These are phyloP conservation scores for Venusia cambrica DNA, from an alignment of 2,888 invertebrate genomes.

Conservation along the genomic window DNA sequence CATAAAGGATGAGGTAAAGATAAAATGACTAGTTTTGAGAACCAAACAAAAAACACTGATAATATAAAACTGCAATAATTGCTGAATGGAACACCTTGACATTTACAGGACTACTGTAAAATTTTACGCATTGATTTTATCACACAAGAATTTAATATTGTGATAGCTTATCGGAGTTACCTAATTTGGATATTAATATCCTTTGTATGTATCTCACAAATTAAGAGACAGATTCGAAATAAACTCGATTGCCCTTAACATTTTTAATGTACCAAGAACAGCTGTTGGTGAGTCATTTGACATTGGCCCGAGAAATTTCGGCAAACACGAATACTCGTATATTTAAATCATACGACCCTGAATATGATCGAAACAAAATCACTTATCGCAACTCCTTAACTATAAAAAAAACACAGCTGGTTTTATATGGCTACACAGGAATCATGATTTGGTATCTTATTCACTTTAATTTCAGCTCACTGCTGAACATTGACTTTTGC, in stretches of 20 bases:
- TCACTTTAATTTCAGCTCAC: too few species aligned
- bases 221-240: constrained; percentile 58
- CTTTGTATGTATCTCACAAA: constrained; percentile 26
- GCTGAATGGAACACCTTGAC: too few species aligned
- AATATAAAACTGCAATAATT: too few species aligned
- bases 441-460: too few species aligned
- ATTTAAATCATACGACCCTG: constrained; percentile 57
- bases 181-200: constrained; percentile 14
- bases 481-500: too few species aligned
- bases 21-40: too few species aligned
- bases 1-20: too few species aligned
- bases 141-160: constrained; percentile 7
- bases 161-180: constrained; percentile 3
- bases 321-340: constrained; percentile 54
- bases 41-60: too few species aligned
- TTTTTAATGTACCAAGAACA: constrained; percentile 70
- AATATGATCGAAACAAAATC: constrained; percentile 55
- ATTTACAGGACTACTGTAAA: constrained; percentile 12
- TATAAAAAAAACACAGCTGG: too few species aligned
- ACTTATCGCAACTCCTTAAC: constrained; percentile 35
- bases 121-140: constrained; percentile 15
- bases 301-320: constrained; percentile 63
- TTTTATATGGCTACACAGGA: too few species aligned
- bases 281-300: constrained; percentile 71
- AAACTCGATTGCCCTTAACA: constrained; percentile 67